These are phyloP conservation scores for Synergus japonicus DNA, from an alignment of 2,888 invertebrate species.

Conservation along the genomic window DNA sequence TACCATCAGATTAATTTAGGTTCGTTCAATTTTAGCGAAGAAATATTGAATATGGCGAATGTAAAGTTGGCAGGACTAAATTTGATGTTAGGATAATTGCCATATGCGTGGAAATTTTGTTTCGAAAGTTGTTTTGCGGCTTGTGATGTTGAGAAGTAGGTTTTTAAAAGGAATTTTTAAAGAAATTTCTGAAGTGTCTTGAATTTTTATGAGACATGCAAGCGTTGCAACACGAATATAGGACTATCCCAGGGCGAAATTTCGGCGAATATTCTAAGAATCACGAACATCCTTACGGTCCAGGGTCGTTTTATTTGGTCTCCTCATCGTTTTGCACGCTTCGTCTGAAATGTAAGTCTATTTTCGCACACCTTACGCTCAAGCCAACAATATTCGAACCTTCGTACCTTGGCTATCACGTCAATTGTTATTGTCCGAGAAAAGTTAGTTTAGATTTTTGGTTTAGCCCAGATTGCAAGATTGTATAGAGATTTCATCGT, in stretches of 20 bases:
- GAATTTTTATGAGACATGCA: slow-evolving; percentile 27
- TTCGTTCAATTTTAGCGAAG: no score
- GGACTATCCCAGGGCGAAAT: slow-evolving; percentile 47
- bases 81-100: no score
- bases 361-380: background rate
- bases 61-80: no score
- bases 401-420: background rate
- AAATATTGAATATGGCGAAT: no score
- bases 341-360: slow-evolving; percentile 26
- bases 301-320: slow-evolving; percentile 13
- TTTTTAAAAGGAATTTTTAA: slow-evolving; percentile 29
- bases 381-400: slow-evolving; percentile 3
- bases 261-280: slow-evolving; percentile 48
- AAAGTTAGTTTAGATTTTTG: no score
- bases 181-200: background rate
- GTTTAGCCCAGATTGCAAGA: no score
- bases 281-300: slow-evolving; percentile 46
- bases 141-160: background rate
- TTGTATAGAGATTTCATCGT: no score
- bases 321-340: slow-evolving; percentile 13
- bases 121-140: background rate
- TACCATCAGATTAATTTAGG: no score
- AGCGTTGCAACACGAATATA: slow-evolving; percentile 47
- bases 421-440: background rate
- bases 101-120: background rate